Evolutionary conservation across 2,113 vertebrate species (phyloP).

Genomic region (Amphilophus citrinellus): DNA sequence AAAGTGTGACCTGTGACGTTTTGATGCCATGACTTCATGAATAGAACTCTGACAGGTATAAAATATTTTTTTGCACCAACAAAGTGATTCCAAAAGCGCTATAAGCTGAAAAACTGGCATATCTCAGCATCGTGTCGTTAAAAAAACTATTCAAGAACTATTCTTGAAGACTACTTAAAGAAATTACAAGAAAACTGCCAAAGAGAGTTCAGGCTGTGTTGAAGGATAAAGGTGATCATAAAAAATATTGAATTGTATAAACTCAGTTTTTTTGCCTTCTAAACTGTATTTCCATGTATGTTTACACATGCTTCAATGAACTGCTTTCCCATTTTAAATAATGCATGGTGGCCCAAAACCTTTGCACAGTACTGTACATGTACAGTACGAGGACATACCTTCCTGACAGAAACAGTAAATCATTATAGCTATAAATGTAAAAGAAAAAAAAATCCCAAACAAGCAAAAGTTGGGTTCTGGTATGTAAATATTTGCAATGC

Average conservation of each 20-base stretch:
- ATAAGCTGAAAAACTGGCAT: too few species aligned
- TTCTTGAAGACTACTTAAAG: not conserved
- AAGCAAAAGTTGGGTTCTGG: not conserved
- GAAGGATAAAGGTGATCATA: too few species aligned
- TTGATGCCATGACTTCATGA: too few species aligned
- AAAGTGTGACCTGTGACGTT: too few species aligned
- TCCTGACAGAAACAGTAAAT: not conserved
- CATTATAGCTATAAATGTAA: not conserved
- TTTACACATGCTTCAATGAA: not conserved
- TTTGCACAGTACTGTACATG: not conserved
- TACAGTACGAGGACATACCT: not conserved
- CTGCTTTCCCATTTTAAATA: not conserved
- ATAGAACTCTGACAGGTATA: too few species aligned
- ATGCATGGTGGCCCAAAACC: not conserved
- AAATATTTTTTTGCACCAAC: too few species aligned
- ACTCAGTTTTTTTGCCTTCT: not conserved
- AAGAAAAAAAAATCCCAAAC: not conserved
- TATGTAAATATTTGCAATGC: not conserved
- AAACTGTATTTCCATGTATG: not conserved
- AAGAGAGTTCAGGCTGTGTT: not conserved
- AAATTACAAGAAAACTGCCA: not conserved
- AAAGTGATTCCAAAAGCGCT: too few species aligned
- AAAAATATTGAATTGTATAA: not conserved
- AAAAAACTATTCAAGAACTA: not conserved
- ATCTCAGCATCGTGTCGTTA: too few species aligned